phyloP scores from a whole-genome alignment of 2,113 vertebrate genomes.

The Pantherophis guttatus region DNA sequence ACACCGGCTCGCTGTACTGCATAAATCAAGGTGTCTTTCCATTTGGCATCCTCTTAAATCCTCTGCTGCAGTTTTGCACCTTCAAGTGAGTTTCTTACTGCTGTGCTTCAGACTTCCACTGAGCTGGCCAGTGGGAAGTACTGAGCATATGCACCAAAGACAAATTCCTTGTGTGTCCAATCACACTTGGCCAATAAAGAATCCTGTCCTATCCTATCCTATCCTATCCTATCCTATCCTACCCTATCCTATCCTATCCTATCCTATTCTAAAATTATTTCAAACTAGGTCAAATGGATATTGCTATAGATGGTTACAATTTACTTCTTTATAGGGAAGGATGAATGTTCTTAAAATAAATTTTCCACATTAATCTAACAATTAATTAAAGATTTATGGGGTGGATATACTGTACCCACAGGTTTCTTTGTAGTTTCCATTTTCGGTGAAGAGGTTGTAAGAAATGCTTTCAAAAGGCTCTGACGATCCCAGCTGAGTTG shows the following conservation, averaged over 20 bases:
- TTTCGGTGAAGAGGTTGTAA: background rate
- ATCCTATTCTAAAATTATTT: background rate
- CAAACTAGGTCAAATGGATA: background rate
- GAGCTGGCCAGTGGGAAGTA: background rate
- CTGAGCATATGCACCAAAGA: too few species aligned
- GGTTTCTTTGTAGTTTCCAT: background rate
- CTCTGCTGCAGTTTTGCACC: background rate
- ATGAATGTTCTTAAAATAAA: background rate
- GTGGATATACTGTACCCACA: background rate
- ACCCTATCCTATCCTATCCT: too few species aligned
- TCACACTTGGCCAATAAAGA: too few species aligned
- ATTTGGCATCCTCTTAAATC: background rate
- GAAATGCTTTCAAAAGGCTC: too few species aligned
- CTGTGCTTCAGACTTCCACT: background rate
- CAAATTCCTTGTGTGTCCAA: too few species aligned
- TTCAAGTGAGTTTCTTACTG: background rate
- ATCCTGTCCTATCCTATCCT: too few species aligned
- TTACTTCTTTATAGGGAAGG: background rate
- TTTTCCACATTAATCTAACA: background rate
- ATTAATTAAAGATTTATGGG: background rate
- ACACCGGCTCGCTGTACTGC: background rate
- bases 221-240: too few species aligned
- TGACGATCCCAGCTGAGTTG: too few species aligned
- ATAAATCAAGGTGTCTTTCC: background rate
- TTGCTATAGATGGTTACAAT: background rate